A percentile compares a stretch with the other conserved stretches of the same genome.
Conservation (phyloP, 2,888 invertebrate genomes). For the Sinohyriopsis cumingii region DNA sequence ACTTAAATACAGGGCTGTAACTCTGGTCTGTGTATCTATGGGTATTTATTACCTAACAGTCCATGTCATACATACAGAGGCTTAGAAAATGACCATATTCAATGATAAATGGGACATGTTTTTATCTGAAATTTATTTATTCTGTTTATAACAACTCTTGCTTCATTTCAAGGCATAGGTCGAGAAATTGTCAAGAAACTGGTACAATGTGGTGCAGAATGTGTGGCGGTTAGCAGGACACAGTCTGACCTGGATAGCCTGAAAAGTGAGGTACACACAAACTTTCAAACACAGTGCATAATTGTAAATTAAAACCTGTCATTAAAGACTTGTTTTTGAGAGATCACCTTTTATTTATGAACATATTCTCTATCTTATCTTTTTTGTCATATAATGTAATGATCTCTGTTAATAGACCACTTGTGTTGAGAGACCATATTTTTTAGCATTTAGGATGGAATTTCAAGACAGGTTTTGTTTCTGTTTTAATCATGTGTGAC, state of each 20-base stretch:
- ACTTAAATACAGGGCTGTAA: too few relatives aligned
- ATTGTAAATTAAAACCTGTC: neutral
- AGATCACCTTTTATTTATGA: too few relatives aligned
- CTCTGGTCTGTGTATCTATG: too few relatives aligned
- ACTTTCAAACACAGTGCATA: too few relatives aligned
- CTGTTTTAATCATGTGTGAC: too few relatives aligned
- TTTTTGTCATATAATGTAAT: too few relatives aligned
- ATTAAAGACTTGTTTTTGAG: neutral
- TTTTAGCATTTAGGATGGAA: too few relatives aligned
- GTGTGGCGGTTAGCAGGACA: slow-evolving; percentile 84
- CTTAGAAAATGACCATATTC: neutral
- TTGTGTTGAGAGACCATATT: too few relatives aligned
- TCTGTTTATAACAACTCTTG: neutral
- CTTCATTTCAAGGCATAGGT: slow-evolving; percentile 81
- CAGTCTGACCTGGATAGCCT: slow-evolving; percentile 79
- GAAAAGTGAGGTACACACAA: slow-evolving; percentile 66
- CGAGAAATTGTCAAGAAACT: slow-evolving; percentile 82
- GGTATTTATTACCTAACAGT: neutral
- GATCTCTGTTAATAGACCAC: too few relatives aligned
- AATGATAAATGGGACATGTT: neutral
- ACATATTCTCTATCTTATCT: too few relatives aligned
- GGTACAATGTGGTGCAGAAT: slow-evolving; percentile 81
- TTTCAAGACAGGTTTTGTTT: too few relatives aligned
- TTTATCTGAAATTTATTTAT: neutral
- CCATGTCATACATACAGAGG: neutral